Evolutionary conservation across 2,888 invertebrate species (phyloP), one percentile per base, ranked within the genome.

Genomic region (Amiota mariae): DNA sequence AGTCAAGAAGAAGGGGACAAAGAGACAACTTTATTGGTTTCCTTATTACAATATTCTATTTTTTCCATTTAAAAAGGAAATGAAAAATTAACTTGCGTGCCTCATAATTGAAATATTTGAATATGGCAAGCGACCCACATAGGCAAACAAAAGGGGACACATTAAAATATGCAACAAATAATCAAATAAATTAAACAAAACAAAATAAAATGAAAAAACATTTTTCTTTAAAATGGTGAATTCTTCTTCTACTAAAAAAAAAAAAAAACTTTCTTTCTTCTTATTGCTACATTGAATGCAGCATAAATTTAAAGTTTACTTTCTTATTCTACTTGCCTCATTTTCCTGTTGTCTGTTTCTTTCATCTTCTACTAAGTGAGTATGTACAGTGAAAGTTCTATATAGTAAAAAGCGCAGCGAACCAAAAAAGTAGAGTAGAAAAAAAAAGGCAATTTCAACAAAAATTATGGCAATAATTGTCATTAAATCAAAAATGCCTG

Each of bases 391-490:
- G 36, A 36, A 36, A 36, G 36, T 36, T 36, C 36, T 4, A 36
- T n/a, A n/a, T n/a, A n/a, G n/a, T 36, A 77, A 70, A 74, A 70
- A 24, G 13, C 3, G 10, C 20, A 13, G 9, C 8, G 36, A 24
- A 8, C 15, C 2, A n/a, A 10, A 66, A 66, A 15, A 18, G 48
- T 20, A 15, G 74, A 73, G 64, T 6, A 36, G 36, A 36, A 75
- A 75, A 80, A 79, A 78, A 77, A 78, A 79, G 85, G 85, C 83
- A 82, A 82, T 80, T 85, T 75, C 83, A 82, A 85, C 83, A 81
- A 82, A 83, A 85, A 86, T 85, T 85, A 86, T 83, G 83, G 82
- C 85, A 86, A 85, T 85, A 85, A 86, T 85, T 86, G 87, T 85
- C 83, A 82, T 85, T 85, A 85, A 85, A 85, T 85, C 87, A 85